phyloP scores from a whole-genome alignment of 2,888 invertebrate genomes.

The Xestia rhomboidea region DNA sequence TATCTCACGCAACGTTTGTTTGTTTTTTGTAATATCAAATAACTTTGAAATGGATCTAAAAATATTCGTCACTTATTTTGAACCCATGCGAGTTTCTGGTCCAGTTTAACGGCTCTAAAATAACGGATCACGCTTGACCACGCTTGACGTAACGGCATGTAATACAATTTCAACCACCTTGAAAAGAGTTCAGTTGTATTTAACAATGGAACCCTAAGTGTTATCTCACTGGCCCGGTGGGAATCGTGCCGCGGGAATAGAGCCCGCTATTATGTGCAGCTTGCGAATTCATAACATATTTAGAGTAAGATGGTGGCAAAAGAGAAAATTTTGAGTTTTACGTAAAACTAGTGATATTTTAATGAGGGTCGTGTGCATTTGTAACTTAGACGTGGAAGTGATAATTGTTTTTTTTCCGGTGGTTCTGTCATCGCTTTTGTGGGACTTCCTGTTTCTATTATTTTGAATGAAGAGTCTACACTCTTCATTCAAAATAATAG shows the following conservation, averaged over 20 bases:
- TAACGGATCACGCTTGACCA: constrained; percentile 31
- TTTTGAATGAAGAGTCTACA: too few relatives aligned
- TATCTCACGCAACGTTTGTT: not conserved
- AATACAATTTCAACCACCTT: constrained; percentile 65
- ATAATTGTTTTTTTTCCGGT: constrained; percentile 22
- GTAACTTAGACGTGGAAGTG: not conserved
- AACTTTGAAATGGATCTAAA: not conserved
- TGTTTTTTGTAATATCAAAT: not conserved
- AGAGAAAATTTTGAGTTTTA: constrained; percentile 29
- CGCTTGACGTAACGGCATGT: constrained; percentile 47
- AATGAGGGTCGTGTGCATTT: not conserved
- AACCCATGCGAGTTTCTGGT: not conserved
- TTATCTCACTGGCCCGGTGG: constrained; percentile 69
- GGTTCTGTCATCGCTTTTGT: constrained; percentile 20
- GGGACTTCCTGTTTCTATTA: not conserved
- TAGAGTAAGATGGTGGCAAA: constrained; percentile 30
- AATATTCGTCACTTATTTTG: not conserved
- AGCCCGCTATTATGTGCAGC: constrained; percentile 60
- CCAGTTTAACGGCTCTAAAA: not conserved
- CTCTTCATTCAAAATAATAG: too few relatives aligned
- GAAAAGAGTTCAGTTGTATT: constrained; percentile 59
- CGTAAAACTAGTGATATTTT: constrained; percentile 21
- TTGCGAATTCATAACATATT: constrained; percentile 59
- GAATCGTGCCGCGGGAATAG: constrained; percentile 71
- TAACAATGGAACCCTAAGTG: constrained; percentile 54